Base-by-base conservation (phyloP, 2,797 vertebrate species). In the Pagetopsis macropterus region DNA sequence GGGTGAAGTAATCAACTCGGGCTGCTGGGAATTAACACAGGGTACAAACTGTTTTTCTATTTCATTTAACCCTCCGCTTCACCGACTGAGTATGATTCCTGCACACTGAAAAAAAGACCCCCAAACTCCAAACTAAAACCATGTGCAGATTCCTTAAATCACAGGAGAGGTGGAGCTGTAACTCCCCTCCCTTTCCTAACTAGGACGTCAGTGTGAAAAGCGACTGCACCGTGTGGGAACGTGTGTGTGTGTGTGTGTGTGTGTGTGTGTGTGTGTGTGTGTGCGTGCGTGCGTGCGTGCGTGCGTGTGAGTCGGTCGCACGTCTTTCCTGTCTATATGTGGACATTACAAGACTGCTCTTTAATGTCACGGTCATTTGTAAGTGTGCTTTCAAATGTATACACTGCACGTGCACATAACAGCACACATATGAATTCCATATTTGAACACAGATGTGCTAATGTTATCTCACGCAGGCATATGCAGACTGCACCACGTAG, bases 71-170 rank as follows among this genome's bases (percentile, higher is more conserved):
- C 31, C 10, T 21, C 7, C 37, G 9, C 19, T 46, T 46, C 13
- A 41, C 27, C 8, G 12, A 50, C 1, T n/a, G 19, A 51, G 14
- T 56, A 48, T 19, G 19, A 55, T 65, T 46, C 59, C 52, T 71
- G 61, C 13, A 37, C 16, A 33, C 19, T 55, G 9, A 48, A 65
- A 75, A 8, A 16, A 4, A 7, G 1, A 33, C 45, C 52, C n/a
- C 40, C 0, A 31, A 67, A 44, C 48, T 45, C 9, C 9, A 79
- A 83, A 87, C 81, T 16, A 58, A 84, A 87, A 48, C 83, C 84
- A 85, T 37, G 45, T 83, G 72, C 27, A 60, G 50, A 60, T 55
- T 72, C 62, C 17, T 27, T 84, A 88, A 89, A 84, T 88, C 82
- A 21, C 8, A 60, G 73, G 67, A 31, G 49, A 82, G 12, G 76